Evolutionary conservation across 1,140 invertebrate species (phyloP).

Genomic region (Paramacrobiotus metropolitanus): DNA sequence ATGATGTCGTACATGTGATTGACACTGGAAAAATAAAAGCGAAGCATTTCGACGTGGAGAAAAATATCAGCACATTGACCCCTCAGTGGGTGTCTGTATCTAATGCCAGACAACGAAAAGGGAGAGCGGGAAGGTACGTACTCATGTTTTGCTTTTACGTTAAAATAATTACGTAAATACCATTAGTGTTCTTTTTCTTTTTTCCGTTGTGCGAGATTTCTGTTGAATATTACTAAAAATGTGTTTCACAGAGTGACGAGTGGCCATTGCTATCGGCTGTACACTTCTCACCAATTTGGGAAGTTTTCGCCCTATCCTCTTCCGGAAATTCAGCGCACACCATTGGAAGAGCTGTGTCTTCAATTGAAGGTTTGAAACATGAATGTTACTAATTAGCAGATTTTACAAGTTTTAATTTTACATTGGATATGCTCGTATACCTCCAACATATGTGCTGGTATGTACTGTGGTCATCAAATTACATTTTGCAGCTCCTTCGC

Average conservation of each 20-base stretch:
- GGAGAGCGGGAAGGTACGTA: constrained; percentile 68
- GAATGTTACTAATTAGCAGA: no score
- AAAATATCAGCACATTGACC: constrained; percentile 44
- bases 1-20: constrained; percentile 66
- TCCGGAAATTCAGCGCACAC: constrained; percentile 47
- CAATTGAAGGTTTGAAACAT: constrained; percentile 39
- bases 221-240: no score
- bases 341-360: constrained; percentile 50
- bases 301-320: constrained; percentile 35
- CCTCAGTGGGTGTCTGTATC: constrained; percentile 49
- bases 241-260: no score
- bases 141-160: no score
- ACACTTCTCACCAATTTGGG: constrained; percentile 35
- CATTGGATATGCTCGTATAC: no score
- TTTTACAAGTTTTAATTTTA: constrained; percentile 31
- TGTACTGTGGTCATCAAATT: no score
- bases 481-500: constrained; percentile 65
- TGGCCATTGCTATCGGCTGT: constrained; percentile 69
- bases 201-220: no score
- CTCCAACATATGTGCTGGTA: no score
- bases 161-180: no score
- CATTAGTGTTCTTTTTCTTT: no score
- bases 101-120: constrained; percentile 65
- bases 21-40: constrained; percentile 59
- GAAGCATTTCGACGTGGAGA: constrained; percentile 39